Conservation (phyloP, 2,113 vertebrate genomes). For the Ia io region DNA sequence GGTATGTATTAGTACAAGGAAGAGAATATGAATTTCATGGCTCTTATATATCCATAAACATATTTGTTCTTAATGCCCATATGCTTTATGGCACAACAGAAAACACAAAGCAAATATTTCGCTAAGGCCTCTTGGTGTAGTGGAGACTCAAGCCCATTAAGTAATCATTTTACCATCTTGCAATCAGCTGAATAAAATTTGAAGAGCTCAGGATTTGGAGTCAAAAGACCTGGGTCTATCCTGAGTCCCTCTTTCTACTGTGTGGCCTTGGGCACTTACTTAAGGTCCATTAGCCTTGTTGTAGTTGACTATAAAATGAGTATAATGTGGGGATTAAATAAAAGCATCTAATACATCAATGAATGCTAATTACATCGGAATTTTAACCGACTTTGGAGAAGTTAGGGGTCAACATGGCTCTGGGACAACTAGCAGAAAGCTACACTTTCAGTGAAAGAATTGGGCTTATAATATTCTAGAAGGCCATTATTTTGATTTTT, state of each 20-base stretch:
- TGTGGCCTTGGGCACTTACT: background rate
- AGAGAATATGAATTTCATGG: background rate
- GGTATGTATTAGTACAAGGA: background rate
- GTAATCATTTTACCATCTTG: background rate
- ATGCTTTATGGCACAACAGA: background rate
- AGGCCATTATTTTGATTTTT: constrained; percentile 68
- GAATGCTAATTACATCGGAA: background rate
- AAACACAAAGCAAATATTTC: background rate
- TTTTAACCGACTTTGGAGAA: constrained; percentile 33
- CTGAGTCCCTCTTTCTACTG: background rate
- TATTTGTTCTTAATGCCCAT: background rate
- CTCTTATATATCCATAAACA: background rate
- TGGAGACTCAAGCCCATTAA: background rate
- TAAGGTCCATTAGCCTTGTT: background rate
- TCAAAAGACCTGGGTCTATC: background rate
- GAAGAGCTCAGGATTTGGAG: background rate
- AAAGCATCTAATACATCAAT: background rate
- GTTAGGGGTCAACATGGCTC: background rate
- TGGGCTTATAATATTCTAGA: constrained; percentile 18
- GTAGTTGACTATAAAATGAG: background rate
- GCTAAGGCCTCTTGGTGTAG: background rate
- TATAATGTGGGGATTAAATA: background rate
- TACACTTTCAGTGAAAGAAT: background rate
- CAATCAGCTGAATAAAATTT: background rate
- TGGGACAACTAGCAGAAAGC: constrained; percentile 29